Base-by-base conservation (phyloP, 2,113 vertebrate genomes). In the Ia io region DNA sequence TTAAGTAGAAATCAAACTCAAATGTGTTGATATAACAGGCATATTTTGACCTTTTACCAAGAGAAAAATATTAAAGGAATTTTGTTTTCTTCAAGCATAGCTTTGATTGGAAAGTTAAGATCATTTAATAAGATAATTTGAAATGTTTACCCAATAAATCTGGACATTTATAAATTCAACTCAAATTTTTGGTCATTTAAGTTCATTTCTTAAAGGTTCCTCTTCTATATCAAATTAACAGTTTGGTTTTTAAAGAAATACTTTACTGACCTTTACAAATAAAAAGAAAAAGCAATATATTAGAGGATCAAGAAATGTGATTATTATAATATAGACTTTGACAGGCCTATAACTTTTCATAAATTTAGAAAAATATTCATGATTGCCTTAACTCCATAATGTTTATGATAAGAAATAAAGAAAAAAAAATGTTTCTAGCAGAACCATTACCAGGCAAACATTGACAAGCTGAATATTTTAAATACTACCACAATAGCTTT, bases 21-120 rank as follows among this genome's bases (percentile, higher is more conserved):
- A 95, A 73, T 87, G 42, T 79, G 7, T 56, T 79, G 40, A 59
- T 83, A 84, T 87, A 83, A 88, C 13, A 91, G 59, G 30, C 17
- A 61, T 69, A 84, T 61, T 71, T 82, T 91, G 56, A 78, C 47
- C n/a, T 71, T 95, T 92, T 28, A 70, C 76, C 22, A 53, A 84
- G 42, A 69, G 23, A 42, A 44, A 67, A 35, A 63, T 32, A 37
- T 32, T 32, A 74, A 82, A 70, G 5, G 12, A 77, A 53, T 37
- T 32, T 63, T 88, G 71, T 87, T 44, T 3, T 78, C 79, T 32
- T 91, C 16, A 67, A 78, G 10, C 14, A 85, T 30, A 77, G 1
- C 6, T 74, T 49, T 37, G 6, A 74, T 70, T 73, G 49, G 35
- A 90, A 92, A 79, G 5, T 61, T 88, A 85, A 65, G 44, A 77